Evolutionary conservation across 2,797 vertebrate genomes (phyloP).

Genomic region (Lemur catta): DNA sequence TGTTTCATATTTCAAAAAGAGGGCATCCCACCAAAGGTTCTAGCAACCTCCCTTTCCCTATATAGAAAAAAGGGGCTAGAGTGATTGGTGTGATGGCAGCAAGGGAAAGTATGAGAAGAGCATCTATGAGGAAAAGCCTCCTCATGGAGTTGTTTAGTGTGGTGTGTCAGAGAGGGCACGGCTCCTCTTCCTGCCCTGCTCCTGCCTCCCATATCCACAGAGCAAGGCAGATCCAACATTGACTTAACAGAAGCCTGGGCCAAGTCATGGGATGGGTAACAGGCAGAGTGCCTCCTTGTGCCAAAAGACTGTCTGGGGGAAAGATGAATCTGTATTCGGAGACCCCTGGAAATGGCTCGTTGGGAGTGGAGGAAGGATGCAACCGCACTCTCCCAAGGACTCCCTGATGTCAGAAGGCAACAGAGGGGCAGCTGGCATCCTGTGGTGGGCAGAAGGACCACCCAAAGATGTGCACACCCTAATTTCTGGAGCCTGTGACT

Average conservation of each 20-base stretch:
- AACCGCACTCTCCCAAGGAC: no score
- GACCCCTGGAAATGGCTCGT: not conserved
- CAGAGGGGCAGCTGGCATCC: not conserved
- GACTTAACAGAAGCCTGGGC: no score
- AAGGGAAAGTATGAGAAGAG: not conserved
- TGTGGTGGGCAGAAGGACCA: not conserved
- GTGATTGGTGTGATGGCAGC: not conserved
- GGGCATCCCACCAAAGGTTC: not conserved
- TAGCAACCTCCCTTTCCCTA: not conserved
- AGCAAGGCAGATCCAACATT: not conserved
- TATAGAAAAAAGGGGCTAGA: not conserved
- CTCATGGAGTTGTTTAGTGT: not conserved
- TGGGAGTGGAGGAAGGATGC: not conserved
- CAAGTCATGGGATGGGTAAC: not conserved
- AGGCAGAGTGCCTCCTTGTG: not conserved
- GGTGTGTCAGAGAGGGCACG: not conserved
- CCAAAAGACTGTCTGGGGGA: not conserved
- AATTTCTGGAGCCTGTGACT: not conserved
- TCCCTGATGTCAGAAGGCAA: not conserved
- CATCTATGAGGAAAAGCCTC: not conserved
- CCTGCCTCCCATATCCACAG: not conserved
- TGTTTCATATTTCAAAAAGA: not conserved
- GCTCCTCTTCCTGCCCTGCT: not conserved
- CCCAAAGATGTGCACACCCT: not conserved
- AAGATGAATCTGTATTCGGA: not conserved